phyloP scores from a whole-genome alignment of 2,888 invertebrate genomes.

The Acronicta alni region DNA sequence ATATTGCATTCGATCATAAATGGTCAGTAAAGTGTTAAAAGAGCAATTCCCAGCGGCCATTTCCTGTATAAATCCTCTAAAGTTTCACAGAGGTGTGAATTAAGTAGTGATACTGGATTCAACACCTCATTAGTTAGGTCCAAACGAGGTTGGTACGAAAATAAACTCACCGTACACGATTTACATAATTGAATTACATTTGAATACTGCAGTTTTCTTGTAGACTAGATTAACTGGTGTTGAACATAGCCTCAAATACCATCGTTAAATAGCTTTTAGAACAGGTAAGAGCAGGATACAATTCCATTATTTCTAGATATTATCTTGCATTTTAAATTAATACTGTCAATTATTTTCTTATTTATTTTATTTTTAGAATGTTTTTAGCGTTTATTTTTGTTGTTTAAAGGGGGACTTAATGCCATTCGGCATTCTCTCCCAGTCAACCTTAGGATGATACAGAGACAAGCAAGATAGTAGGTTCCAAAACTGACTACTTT shows the following conservation, averaged over 20 bases:
- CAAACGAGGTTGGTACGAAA: slow-evolving; percentile 44
- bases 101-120: slow-evolving; percentile 41
- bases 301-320: slow-evolving; percentile 3
- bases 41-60: slow-evolving; percentile 24
- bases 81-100: slow-evolving; percentile 42
- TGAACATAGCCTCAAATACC: slow-evolving; percentile 31
- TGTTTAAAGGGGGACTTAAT: background rate
- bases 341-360: too few species aligned
- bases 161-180: slow-evolving; percentile 43
- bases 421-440: too few species aligned
- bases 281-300: slow-evolving; percentile 3
- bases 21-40: slow-evolving; percentile 23
- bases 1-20: background rate
- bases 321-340: background rate
- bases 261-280: slow-evolving; percentile 22
- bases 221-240: slow-evolving; percentile 34
- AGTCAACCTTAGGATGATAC: too few species aligned
- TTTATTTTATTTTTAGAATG: background rate
- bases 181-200: slow-evolving; percentile 58
- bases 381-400: background rate
- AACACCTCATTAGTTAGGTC: slow-evolving; percentile 46
- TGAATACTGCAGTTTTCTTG: slow-evolving; percentile 52
- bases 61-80: slow-evolving; percentile 42
- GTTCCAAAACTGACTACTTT: too few species aligned
- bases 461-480: too few species aligned